These are phyloP conservation scores for Penaeus japonicus DNA, from an alignment of 1,140 invertebrate species.

Conservation along the genomic window DNA sequence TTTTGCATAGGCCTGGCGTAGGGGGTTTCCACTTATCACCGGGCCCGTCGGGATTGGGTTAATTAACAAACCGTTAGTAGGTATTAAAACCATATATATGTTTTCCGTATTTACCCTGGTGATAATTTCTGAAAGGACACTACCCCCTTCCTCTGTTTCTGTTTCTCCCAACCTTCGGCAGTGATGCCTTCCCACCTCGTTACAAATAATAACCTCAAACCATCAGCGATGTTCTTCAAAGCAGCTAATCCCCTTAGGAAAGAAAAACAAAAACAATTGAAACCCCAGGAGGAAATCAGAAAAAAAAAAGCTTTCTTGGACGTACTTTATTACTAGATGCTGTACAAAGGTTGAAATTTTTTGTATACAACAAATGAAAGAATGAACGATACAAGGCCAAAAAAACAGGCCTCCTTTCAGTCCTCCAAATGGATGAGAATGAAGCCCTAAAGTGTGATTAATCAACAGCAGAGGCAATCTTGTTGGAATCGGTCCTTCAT, in stretches of 20 bases:
- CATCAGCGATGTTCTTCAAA: too few relatives aligned
- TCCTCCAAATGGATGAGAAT: constrained; percentile 36
- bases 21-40: too few relatives aligned
- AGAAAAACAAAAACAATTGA: neutral
- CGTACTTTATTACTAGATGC: constrained; percentile 55
- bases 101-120: too few relatives aligned
- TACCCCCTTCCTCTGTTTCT: too few relatives aligned
- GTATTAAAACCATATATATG: too few relatives aligned
- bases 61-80: too few relatives aligned
- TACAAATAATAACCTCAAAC: too few relatives aligned
- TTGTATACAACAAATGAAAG: constrained; percentile 54
- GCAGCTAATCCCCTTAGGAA: neutral
- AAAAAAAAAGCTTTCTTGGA: constrained; percentile 14
- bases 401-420: constrained; percentile 41
- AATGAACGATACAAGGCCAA: constrained; percentile 44
- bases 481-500: neutral
- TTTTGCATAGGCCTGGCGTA: too few relatives aligned
- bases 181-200: too few relatives aligned
- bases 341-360: constrained; percentile 53
- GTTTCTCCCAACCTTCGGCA: too few relatives aligned
- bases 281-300: neutral
- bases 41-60: too few relatives aligned
- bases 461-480: neutral
- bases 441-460: neutral
- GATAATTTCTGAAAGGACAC: too few relatives aligned